Percentiles rank a stretch among this genome's conserved stretches.
These are phyloP conservation scores for Arion vulgaris DNA, from an alignment of 1,140 invertebrate species.

Conservation along the genomic window DNA sequence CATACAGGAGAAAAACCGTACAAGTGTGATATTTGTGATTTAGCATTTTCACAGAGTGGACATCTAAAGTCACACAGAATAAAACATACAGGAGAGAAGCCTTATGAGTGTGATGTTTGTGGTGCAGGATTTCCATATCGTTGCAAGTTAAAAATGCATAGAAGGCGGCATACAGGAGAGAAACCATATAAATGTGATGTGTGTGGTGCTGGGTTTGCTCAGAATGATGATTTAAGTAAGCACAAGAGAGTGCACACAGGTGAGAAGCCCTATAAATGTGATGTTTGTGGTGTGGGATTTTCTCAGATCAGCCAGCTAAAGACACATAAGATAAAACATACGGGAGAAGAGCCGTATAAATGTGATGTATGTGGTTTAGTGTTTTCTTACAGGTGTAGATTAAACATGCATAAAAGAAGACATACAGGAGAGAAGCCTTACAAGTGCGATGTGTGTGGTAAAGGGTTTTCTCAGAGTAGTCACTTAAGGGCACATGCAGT, in stretches of 20 bases:
- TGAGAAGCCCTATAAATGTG: slow-evolving; percentile 13
- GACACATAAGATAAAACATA: slow-evolving; percentile 32
- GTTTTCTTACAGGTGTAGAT: neutral
- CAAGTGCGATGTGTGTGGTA: slow-evolving; percentile 1
- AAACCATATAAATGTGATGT: neutral
- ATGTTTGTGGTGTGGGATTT: slow-evolving; percentile 16
- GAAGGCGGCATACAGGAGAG: neutral
- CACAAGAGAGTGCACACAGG: slow-evolving; percentile 1
- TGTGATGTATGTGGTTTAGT: neutral
- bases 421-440: slow-evolving; percentile 21
- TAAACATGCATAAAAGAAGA: neutral
- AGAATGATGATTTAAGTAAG: neutral
- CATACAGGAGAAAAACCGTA: slow-evolving; percentile 14
- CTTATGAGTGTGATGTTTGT: slow-evolving; percentile 19
- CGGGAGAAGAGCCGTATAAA: slow-evolving; percentile 20
- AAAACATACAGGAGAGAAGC: slow-evolving; percentile 69
- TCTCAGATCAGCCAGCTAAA: slow-evolving; percentile 13
- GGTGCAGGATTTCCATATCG: neutral
- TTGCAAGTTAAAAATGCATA: neutral
- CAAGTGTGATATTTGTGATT: slow-evolving; percentile 21
- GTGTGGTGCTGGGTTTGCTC: neutral
- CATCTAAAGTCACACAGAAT: slow-evolving; percentile 68
- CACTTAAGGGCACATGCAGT: neutral
- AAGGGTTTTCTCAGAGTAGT: neutral
- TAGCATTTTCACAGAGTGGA: slow-evolving; percentile 68